phyloP scores from a whole-genome alignment of 2,888 invertebrate genomes.

The Tenthredo livida region DNA sequence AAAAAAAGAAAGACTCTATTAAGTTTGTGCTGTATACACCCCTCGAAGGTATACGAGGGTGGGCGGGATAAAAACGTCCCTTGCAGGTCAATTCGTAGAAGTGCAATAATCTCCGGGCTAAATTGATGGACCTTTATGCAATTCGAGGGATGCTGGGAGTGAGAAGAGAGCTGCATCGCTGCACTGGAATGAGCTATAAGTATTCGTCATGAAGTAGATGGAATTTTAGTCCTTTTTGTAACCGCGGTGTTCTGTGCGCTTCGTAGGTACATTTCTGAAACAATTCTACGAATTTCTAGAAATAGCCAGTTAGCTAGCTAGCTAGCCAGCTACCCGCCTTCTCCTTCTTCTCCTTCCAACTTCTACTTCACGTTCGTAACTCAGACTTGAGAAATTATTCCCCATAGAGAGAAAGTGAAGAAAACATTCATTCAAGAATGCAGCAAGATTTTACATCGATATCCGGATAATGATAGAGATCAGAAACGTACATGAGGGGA shows the following conservation, averaged over 20 bases:
- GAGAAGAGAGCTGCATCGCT: not conserved
- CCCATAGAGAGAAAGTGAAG: not conserved
- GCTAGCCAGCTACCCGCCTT: not conserved
- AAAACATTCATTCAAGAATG: not conserved
- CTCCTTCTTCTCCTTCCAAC: not conserved
- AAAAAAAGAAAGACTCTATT: not conserved
- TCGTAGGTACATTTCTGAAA: not conserved
- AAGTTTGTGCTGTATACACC: not conserved
- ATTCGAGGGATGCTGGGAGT: not conserved
- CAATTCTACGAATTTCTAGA: constrained; percentile 42
- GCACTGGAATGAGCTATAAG: not conserved
- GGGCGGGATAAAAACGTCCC: constrained; percentile 30
- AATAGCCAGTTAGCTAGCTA: not conserved
- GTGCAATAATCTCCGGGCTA: not conserved
- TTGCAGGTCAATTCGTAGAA: constrained; percentile 46
- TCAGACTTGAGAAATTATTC: not conserved
- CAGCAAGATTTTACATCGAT: not conserved
- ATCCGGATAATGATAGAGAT: not conserved
- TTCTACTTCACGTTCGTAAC: not conserved
- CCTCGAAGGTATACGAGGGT: not conserved
- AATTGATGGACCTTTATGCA: constrained; percentile 11
- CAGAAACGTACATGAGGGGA: not conserved
- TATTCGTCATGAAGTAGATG: constrained; percentile 5
- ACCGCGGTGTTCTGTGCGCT: not conserved
- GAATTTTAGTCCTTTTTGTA: constrained; percentile 27